Evolutionary conservation across 2,888 invertebrate species (phyloP).

Genomic region (Malachius bipustulatus): DNA sequence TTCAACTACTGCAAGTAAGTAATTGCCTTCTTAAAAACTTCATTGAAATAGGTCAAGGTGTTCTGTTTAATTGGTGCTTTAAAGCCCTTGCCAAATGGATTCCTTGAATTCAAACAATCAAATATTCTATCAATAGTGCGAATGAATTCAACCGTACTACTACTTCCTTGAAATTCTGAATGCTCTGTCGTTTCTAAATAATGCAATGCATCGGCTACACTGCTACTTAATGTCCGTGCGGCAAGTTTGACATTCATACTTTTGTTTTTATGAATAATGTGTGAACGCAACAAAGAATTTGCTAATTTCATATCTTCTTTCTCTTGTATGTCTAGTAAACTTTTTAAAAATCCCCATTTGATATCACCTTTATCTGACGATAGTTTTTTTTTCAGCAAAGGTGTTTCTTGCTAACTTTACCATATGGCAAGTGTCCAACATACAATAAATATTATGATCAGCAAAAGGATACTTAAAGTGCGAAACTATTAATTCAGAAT

Average conservation of each 20-base stretch:
- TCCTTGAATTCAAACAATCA: conserved; percentile 19
- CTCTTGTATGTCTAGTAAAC: conserved; percentile 16
- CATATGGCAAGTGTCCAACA: conserved; percentile 18
- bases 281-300: conserved; percentile 17
- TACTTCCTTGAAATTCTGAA: conserved; percentile 14
- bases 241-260: conserved; percentile 20
- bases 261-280: conserved; percentile 19
- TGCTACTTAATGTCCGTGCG: conserved; percentile 16
- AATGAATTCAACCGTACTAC: conserved; percentile 19
- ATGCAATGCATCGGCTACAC: conserved; percentile 16
- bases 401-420: conserved; percentile 16
- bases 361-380: conserved; percentile 13
- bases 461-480: conserved; percentile 12
- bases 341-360: conserved; percentile 13
- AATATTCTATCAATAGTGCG: conserved; percentile 17
- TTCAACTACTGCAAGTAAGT: conserved; percentile 9
- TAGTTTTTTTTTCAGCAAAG: conserved; percentile 16
- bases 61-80: conserved; percentile 16
- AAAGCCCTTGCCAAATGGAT: conserved; percentile 18
- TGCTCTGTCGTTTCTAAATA: conserved; percentile 5
- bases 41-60: conserved; percentile 7
- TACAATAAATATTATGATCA: conserved; percentile 13
- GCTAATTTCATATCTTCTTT: conserved; percentile 17
- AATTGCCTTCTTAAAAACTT: conserved; percentile 4
- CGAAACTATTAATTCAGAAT: too few species aligned